Evolutionary conservation across 1,140 invertebrate genomes (phyloP), one percentile per base, ranked within the genome.

Genomic region (Saccostrea cuccullata): DNA sequence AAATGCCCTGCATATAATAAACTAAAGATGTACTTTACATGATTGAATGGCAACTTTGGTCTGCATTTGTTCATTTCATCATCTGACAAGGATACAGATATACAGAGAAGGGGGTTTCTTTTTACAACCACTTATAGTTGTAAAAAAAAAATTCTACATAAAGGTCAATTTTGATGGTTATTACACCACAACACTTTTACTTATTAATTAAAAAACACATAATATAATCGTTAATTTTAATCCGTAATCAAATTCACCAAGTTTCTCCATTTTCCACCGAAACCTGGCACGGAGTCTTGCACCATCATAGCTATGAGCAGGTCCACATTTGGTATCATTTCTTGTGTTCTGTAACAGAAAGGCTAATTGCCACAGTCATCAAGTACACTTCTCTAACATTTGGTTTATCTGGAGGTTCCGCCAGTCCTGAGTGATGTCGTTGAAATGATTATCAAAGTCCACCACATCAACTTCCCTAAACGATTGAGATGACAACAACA

Each of bases 391-490:
- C 6, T 70, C 73, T 87, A 93, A 91, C 82, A 90, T 82, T 77
- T 93, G 91, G 77, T 90, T 91, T 2, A 92, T 83, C 26, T 91
- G 89, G 40, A 90, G 67, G 82, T 94, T 94, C 60, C 92, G 88
- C 93, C 93, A 94, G 87, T 94, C 93, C 86, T 92, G 91, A 40
- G 90, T 88, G 20, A 94, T 87, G 89, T 94, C 92, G 91, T 93
- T 92, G 47, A 94, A 89, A 86, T 94, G 93, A 88, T 92, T 93
- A 88, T 94, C 93, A 91, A 93, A 94, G 87, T 94, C 89, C 83
- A 86, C 92, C 17, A 90, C 64, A 77, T 77, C 70, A 47, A 93
- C 55, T 86, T 94, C 91, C 64, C 91, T 89, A 82, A 92, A 92
- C 23, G 90, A 88, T 47, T 91, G 92, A 85, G 91, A 91, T 67